Base-by-base conservation (phyloP, 2,113 vertebrate species). In the Paradisaea rubra region DNA sequence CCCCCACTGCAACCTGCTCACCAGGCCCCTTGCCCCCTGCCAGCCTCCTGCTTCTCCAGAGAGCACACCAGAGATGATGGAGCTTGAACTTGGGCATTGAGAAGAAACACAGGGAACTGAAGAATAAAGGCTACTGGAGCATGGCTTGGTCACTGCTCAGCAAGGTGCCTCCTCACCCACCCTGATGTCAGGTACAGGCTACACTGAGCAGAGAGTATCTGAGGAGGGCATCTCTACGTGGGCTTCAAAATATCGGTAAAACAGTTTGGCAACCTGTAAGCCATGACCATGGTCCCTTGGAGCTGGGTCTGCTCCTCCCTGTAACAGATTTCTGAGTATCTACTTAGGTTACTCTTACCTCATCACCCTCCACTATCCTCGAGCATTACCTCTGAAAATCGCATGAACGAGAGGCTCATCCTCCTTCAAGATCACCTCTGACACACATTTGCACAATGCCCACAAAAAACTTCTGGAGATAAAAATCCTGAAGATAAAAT, bases 381-480 rank as follows among this genome's bases (percentile, higher is more conserved):
- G 0, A 68, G 54, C 25, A 61, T 22, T 17, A 27, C 47, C 63
- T 54, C 25, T 41, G 25, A 54, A 47, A 53, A 47, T 11, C n/a
- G 20, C 47, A 23, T 4, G 21, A 76, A 41, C 3, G 4, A 0
- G 0, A 5, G 10, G 25, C n/a, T 31, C 41, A 35, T 27, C 17
- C 47, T 69, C 42, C 76, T 72, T 31, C 47, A 54, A 23, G 10
- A 54, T 47, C 54, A 45, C n/a, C 24, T 61, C 21, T 23, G 41
- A 54, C 25, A 49, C 6, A 13, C 35, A 5, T 49, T 28, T 49
- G 35, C 41, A 63, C n/a, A 49, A 27, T 9, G 17, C 14, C 24
- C 63, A 82, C 21, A 33, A 23, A 35, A 53, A 82, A 37, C 19
- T 28, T 23, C n/a, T 19, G 33, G 8, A 69, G 23, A 61, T 13